Evolutionary conservation across 2,113 vertebrate species (phyloP), one percentile per base, ranked within the genome.

Genomic region (Sphyrna mokarran): DNA sequence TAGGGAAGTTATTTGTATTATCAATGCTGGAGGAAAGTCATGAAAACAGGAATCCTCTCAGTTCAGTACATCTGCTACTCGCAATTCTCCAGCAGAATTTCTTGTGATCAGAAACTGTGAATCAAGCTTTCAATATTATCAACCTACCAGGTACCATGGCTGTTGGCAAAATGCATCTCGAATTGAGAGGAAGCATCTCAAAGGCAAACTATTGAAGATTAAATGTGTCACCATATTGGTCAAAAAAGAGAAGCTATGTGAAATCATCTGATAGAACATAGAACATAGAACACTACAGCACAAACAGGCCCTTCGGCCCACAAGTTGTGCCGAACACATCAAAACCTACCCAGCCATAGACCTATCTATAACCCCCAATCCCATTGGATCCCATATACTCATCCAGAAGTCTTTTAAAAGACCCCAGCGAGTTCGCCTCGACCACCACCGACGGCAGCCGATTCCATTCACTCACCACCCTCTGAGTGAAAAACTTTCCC

Each of bases 61-160:
- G 61, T 63, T 61, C 58, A n/a, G 5, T n/a, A 91, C 54, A 91
- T 61, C 33, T 91, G 33, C 61, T 66, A 63, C n/a, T 93, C 20
- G n/a, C n/a, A 93, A 93, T 68, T 66, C n/a, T 93, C 29, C 89
- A 66, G 14, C 89, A 9, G 61, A 93, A 93, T 33, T 37, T 9
- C 33, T 63, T 93, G 61, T 20, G 89, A 93, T 93, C 61, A 93
- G 37, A 68, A 66, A 37, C 33, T 93, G 29, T 63, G 58, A 63
- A 61, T 91, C 54, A 91, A 91, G 58, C 29, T 26, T 93, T 37
- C 61, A 33, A 68, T 68, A 93, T 93, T 93, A 93, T 93, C 33
- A 93, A 18, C 58, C 40, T 61, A 68, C 37, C 63, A 66, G 61
- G 61, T 7, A 37, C 89, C 18, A 37, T 40, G 61, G 16, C 61